Base-by-base conservation (phyloP, 2,888 invertebrate species). In the Brachypalpus laphriformis region DNA sequence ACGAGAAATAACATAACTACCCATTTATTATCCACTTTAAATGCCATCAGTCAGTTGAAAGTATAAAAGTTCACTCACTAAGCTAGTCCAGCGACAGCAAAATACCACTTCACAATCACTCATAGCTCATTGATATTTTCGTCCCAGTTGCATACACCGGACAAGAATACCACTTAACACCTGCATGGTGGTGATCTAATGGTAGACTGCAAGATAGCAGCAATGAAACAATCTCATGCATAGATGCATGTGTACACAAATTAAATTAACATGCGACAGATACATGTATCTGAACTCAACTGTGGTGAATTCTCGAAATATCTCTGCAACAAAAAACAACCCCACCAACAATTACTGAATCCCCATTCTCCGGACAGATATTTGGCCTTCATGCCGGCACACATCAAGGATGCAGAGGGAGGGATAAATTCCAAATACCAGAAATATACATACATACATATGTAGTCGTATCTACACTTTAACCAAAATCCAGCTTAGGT, bases 401-500 rank as follows among this genome's bases (percentile, higher is more conserved):
- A 40, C 18, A 57, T 8, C 57, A 75, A 57, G 65, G 65, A 65
- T 49, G 25, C 75, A 8, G 40, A 14, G 20, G 25, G 18, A 56
- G 57, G 34, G 66, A 65, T 75, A 45, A 75, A 75, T 75, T 75
- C 72, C 72, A 16, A 63, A 42, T 34, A 65, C 40, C 56, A 37
- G 61, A 49, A 59, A 54, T 71, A 47, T 57, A 47, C 42, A 31
- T 8, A 28, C 22, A 49, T 37, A 16, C 40, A 25, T 14, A 54
- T 8, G 9, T 14, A 25, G 11, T 11, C 9, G 16, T 63, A 14
- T 18, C 8, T 14, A 59, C 45, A 45, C 8, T 70, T 28, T 59
- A 42, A 37, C 68, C 54, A 2, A 74, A 71, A 65, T 63, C 63
- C 74, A 74, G 51, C 61, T 42, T 37, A 59, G 57, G 31, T 63